Base-by-base conservation (phyloP, 2,888 invertebrate species). In the Pardosa pseudoannulata region DNA sequence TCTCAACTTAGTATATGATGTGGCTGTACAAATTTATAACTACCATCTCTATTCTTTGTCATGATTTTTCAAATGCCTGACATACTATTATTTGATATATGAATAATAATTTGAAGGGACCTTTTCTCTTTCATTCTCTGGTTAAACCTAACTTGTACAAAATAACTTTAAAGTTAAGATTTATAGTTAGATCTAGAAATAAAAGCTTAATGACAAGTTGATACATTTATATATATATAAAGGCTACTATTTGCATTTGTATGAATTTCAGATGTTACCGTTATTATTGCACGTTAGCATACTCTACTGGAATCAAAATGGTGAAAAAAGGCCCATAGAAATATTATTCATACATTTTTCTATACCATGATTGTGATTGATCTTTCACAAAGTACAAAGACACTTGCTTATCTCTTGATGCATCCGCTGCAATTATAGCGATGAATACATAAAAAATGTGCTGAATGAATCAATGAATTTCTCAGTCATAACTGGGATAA, bases 81-180 rank as follows among this genome's bases (percentile, higher is more conserved):
- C 23, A 23, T 23, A 23, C 23, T 5, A 23, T 11, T 56, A 23
- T 23, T 56, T 56, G 56, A 56, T 23, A 56, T 56, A 73, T 76
- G 83, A 85, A 85, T 85, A 85, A 85, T 85, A 85, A 85, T 85
- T 85, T 85, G 78, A 78, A 56, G 83, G 83, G 83, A 85, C 83
- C 83, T 85, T 85, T 85, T 85, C 71, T 83, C 41, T 41, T 70
- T 36, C 68, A 65, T 31, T 65, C 7, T 56, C 23, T 56, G 56
- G 19, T 23, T 56, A 56, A 56, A 56, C 56, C 56, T 56, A 23
- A 56, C 23, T 16, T 56, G 56, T 56, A 56, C 56, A 56, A 56
- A 56, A 2, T 56, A 23, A 23, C 3, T 23, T n/a, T 16, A 46
- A 46, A 16, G 2, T 16, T 16, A 7, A 56, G 19, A 56, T 23